Base-by-base conservation (phyloP, 2,113 vertebrate species). In the Onychostoma macrolepis region DNA sequence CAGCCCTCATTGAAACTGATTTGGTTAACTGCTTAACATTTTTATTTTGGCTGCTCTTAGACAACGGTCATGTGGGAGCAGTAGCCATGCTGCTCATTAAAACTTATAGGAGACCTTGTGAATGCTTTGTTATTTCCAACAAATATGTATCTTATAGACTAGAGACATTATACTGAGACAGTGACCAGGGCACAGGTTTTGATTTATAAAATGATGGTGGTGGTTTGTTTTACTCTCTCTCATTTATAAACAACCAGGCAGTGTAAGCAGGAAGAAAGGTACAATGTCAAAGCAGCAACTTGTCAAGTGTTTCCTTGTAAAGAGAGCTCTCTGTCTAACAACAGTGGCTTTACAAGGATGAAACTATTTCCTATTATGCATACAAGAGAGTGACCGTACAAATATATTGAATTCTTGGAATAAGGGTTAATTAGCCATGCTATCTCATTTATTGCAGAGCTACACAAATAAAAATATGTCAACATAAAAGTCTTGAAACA, bases 251-350 rank as follows among this genome's bases (percentile, higher is more conserved):
- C 38, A 82, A 45, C n/a, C 80, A 82, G 58, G 4, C 38, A 30
- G 17, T 69, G 17, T 48, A 48, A 82, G n/a, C 61, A 45, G 10
- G 76, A 67, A 21, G 17, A 48, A 48, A 48, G 15, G 26, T 6
- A 28, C 80, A 48, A 19, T 82, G 8, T 33, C 9, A 82, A 48
- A 82, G 41, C 61, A 7, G 24, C 63, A 26, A n/a, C 6, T 28
- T 82, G 80, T 48, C 41, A 67, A 67, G 41, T 21, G 38, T 67
- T 45, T 82, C 17, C 80, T 67, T 67, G n/a, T 67, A 48, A 67
- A 82, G 41, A 82, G 61, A 45, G 80, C 26, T 65, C 15, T 65
- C 58, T 45, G 36, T 45, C 15, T 67, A 78, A 78, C 15, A 53
- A 15, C 79, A 45, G 24, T 21, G 38, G n/a, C 36, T 21, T 45